Evolutionary conservation across 2,888 invertebrate species (phyloP), one percentile per base, ranked within the genome.

Genomic region (Escarpia spicata): DNA sequence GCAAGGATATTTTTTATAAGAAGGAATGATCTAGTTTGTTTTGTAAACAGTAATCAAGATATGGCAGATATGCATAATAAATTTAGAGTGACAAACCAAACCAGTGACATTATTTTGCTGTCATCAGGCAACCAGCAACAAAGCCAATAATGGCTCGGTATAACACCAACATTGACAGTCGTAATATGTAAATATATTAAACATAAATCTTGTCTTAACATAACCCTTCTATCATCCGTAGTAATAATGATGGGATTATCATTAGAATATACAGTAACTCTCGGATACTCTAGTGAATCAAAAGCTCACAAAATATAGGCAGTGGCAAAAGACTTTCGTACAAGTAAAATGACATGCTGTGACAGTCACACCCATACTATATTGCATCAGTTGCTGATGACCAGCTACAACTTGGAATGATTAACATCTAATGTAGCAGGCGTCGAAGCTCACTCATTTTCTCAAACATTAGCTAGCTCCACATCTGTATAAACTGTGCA

Each of bases 291-390:
- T 75, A 75, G 75, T 75, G 26, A 26, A 75, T 26, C 75, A 75
- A 75, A 75, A 75, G 75, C 75, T 26, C 75, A 75, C 75, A 75
- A 75, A 26, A 75, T 75, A 75, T n/a, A n/a, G 75, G 75, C 75
- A 75, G 75, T 75, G 75, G 75, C 75, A 75, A 75, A 75, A 75
- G 75, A 75, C 75, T 15, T 75, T 75, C 75, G 75, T 75, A 75
- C 75, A 26, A 75, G 26, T 26, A 75, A 75, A 75, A 75, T 26
- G 26, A 75, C 26, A 75, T 52, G 52, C 45, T 52, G 52, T 52
- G 19, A 75, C n/a, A 4, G 75, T 75, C 26, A 75, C 75, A 75
- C 52, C 52, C 52, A 52, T 52, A 75, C 75, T 26, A 75, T 15
- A 26, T 9, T 52, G 52, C 52, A 52, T 52, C 75, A 75, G n/a